Percentiles rank a stretch among this genome's conserved stretches.
These are phyloP conservation scores for Drosophila yooni DNA, from an alignment of 2,888 invertebrate species.

Conservation along the genomic window DNA sequence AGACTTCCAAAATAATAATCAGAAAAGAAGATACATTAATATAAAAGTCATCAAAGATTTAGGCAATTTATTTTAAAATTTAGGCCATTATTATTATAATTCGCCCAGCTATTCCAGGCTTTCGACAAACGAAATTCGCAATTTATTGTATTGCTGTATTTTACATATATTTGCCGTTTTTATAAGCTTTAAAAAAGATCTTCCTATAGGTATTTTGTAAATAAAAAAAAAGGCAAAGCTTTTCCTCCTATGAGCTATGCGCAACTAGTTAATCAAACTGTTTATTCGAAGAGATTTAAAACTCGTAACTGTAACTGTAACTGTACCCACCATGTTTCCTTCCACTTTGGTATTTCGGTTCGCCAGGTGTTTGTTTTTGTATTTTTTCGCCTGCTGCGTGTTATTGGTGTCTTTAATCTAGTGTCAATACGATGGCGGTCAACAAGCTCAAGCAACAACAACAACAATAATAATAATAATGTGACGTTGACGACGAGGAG, in stretches of 20 bases:
- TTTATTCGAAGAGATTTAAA: background rate
- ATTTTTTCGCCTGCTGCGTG: slow-evolving; percentile 7
- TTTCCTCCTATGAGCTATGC: background rate
- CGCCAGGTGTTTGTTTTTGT: slow-evolving; percentile 11
- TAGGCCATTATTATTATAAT: background rate
- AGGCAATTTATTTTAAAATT: background rate
- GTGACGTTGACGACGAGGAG: slow-evolving; percentile 10
- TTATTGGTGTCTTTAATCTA: slow-evolving; percentile 16
- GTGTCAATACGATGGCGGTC: slow-evolving; percentile 28
- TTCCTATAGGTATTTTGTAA: background rate
- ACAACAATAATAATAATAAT: slow-evolving; percentile 7
- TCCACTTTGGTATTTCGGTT: slow-evolving; percentile 7
- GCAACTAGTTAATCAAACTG: background rate
- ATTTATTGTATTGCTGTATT: background rate
- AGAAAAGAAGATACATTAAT: background rate
- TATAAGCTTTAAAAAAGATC: background rate
- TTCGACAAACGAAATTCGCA: background rate
- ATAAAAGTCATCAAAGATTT: background rate
- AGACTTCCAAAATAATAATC: background rate
- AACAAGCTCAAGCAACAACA: slow-evolving; percentile 9
- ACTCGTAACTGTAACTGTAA: slow-evolving; percentile 13
- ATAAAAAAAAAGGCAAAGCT: background rate
- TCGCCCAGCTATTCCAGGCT: background rate
- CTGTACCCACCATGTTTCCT: slow-evolving; percentile 48
- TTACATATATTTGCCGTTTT: background rate